phyloP scores from a whole-genome alignment of 2,888 invertebrate species.

The Dorcus hopei region DNA sequence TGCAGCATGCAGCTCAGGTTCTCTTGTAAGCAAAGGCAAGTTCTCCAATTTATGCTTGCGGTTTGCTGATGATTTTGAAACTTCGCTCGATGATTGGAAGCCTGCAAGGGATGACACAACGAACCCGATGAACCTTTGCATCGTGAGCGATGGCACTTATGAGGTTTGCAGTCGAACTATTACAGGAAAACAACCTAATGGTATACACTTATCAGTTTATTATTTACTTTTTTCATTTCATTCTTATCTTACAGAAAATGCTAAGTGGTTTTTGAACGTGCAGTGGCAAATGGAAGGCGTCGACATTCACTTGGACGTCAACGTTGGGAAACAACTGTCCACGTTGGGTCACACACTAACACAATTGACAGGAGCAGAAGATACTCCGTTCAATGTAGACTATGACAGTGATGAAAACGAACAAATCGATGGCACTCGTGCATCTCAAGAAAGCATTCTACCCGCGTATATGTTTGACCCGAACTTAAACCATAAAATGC shows the following conservation, averaged over 20 bases:
- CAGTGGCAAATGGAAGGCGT: slow-evolving; percentile 99
- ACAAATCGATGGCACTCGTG: slow-evolving; percentile 60
- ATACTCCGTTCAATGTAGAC: slow-evolving; percentile 54
- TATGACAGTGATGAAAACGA: slow-evolving; percentile 80
- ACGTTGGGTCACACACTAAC: slow-evolving; percentile 94
- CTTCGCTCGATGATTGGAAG: slow-evolving; percentile 95
- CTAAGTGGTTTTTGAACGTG: slow-evolving; percentile 97
- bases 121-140: slow-evolving; percentile 81
- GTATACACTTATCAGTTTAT: slow-evolving; percentile 45
- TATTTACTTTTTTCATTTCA: slow-evolving; percentile 2
- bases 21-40: slow-evolving; percentile 88
- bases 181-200: slow-evolving; percentile 75
- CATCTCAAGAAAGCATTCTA: slow-evolving; percentile 69
- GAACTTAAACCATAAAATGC: slow-evolving; percentile 73
- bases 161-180: slow-evolving; percentile 94
- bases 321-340: slow-evolving; percentile 93
- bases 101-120: slow-evolving; percentile 77
- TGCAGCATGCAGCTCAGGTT: slow-evolving; percentile 89
- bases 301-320: slow-evolving; percentile 92
- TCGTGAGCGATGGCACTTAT: slow-evolving; percentile 98
- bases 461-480: slow-evolving; percentile 83
- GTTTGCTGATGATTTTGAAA: slow-evolving; percentile 97
- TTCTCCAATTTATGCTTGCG: slow-evolving; percentile 89
- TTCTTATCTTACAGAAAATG: slow-evolving; percentile 65
- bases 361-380: slow-evolving; percentile 88